A percentile compares a stretch with the other conserved stretches of the same genome.
These are phyloP conservation scores for Rhizomys pruinosus DNA, from an alignment of 2,113 vertebrate genomes.

Conservation along the genomic window DNA sequence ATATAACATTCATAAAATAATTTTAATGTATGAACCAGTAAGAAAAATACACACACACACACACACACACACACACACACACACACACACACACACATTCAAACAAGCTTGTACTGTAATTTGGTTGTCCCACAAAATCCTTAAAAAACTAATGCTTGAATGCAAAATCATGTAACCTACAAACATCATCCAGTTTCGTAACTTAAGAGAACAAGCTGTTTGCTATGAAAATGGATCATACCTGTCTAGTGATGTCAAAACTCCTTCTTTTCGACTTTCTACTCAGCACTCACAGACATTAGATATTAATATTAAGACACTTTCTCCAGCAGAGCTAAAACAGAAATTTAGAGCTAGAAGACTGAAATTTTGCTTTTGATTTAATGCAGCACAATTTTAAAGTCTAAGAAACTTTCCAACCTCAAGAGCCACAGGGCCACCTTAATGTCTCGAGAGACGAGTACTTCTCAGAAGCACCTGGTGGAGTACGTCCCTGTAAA, in stretches of 20 bases:
- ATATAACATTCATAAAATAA: neutral
- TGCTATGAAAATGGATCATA: constrained; percentile 31
- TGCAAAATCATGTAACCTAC: neutral
- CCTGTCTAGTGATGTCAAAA: neutral
- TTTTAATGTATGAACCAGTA: neutral
- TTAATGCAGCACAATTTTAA: constrained; percentile 46
- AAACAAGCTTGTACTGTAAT: neutral
- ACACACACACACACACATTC: neutral
- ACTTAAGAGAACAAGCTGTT: neutral
- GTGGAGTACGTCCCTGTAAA: neutral
- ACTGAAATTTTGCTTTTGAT: constrained; percentile 45
- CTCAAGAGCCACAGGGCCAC: neutral
- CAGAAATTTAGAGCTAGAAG: neutral
- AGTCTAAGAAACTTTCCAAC: neutral
- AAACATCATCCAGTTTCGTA: constrained; percentile 36
- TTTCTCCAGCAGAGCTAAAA: constrained; percentile 49
- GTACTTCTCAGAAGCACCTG: constrained; percentile 33
- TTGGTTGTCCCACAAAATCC: constrained; percentile 33
- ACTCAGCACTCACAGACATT: constrained; percentile 16
- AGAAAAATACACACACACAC: constrained; percentile 1
- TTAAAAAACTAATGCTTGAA: constrained; percentile 14
- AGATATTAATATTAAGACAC: constrained; percentile 63
- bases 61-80: neutral
- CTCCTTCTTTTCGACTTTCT: constrained; percentile 24
- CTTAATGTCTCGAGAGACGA: neutral